phyloP scores from a whole-genome alignment of 2,797 vertebrate genomes.

The Anas capensis region DNA sequence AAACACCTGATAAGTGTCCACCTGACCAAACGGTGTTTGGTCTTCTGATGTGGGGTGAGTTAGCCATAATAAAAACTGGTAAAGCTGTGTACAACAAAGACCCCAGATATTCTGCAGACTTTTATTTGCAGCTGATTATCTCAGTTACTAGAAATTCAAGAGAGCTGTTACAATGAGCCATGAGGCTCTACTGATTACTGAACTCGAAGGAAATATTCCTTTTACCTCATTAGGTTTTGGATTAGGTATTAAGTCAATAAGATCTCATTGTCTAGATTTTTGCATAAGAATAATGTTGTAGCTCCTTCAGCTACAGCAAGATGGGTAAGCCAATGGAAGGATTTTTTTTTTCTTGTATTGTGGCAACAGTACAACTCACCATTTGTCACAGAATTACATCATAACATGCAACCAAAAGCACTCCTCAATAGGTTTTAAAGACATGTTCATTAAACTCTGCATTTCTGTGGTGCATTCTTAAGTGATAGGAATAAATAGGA shows the following conservation, averaged over 20 bases:
- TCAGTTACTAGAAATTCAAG: background rate
- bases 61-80: background rate
- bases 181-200: background rate
- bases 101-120: background rate
- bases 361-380: background rate
- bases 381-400: background rate
- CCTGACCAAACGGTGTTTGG: background rate
- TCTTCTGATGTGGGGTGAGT: background rate
- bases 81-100: background rate
- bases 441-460: background rate
- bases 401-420: background rate
- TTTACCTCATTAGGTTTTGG: slow-evolving; percentile 55
- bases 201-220: slow-evolving; percentile 15
- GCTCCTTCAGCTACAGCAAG: background rate
- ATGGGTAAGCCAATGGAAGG: background rate
- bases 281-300: background rate
- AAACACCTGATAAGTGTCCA: background rate
- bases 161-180: slow-evolving; percentile 22
- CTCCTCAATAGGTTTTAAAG: background rate
- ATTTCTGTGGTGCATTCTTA: background rate
- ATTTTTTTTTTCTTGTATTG: background rate
- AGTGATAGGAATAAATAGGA: background rate
- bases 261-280: background rate
- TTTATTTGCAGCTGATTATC: background rate
- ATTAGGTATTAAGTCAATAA: slow-evolving; percentile 52